A percentile compares a stretch with the other conserved stretches of the same genome.
These are phyloP conservation scores for Brevimyrus niger DNA, from an alignment of 2,113 vertebrate genomes.

Conservation along the genomic window DNA sequence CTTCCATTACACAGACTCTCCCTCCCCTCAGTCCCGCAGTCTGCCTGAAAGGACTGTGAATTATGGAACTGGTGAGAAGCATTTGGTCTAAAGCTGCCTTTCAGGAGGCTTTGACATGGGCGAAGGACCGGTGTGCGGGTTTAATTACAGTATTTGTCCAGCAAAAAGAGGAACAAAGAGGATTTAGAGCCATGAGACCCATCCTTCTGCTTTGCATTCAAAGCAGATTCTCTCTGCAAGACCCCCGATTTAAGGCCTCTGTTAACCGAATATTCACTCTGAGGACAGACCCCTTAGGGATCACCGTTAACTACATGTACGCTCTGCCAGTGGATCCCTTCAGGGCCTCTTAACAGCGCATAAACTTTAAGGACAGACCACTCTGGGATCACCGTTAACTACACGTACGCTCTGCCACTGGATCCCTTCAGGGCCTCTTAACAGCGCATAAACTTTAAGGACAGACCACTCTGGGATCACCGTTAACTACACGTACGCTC, in stretches of 20 bases:
- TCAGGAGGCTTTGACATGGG: not conserved
- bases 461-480: not conserved
- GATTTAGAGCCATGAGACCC: not conserved
- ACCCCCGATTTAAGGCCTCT: not conserved
- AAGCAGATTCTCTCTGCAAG: constrained; percentile 1
- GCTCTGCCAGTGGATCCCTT: not conserved
- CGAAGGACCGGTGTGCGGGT: constrained; percentile 7
- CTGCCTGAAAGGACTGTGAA: constrained; percentile 15
- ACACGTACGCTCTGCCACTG: not conserved
- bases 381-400: not conserved
- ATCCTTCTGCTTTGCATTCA: not conserved
- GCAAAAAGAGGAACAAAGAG: constrained; percentile 14
- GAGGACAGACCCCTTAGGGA: not conserved
- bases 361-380: not conserved
- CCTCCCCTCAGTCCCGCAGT: not conserved
- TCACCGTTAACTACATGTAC: not conserved
- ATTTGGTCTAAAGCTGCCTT: constrained; percentile 9
- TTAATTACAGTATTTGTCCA: constrained; percentile 18
- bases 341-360: not conserved
- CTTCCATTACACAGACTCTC: constrained; percentile 19
- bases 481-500: not conserved
- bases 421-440: not conserved
- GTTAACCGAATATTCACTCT: not conserved
- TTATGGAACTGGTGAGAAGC: constrained; percentile 14
- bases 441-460: not conserved